Base-by-base conservation (phyloP, 1,140 invertebrate species). In the Lerema accius region DNA sequence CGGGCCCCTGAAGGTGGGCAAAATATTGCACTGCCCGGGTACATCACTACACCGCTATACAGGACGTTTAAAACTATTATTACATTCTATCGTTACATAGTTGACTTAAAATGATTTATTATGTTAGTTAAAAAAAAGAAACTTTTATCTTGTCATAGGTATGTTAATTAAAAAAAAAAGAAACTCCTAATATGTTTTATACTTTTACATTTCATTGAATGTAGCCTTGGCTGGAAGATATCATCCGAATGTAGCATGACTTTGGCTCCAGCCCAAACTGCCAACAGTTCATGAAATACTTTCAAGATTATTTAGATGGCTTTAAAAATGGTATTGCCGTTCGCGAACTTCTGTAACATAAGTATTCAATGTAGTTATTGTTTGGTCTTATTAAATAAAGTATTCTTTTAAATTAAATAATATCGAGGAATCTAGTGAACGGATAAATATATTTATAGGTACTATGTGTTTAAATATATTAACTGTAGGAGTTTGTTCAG, bases 1-100 rank as follows among this genome's bases (percentile, higher is more conserved):
- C 76, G 76, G 76, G 72, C 76, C 76, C 87, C 86, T 82, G 76
- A 84, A 88, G 87, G 87, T 87, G 84, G 65, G 80, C 85, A 87
- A 86, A 87, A 88, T 88, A 88, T 86, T 88, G 84, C 84, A 85
- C 73, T 77, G 68, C 67, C 69, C 67, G 62, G 43, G 60, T 60
- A 67, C 46, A 55, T 64, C 65, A 62, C 63, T 46, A 64, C 50
- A 48, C 43, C 37, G 43, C 13, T 35, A 43, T 50, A 79, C 53
- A 74, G 73, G 65, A 10, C 76, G 77, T 40, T 69, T 14, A 13
- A 48, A 48, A 17, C 28, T 32, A 32, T 23, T 5, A 3, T 23
- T 23, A 13, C 13, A 40, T 9, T 1, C 19, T 23, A 43, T 43
- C 14, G 6, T 16, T 17, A 17, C 15, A n/a, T n/a, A n/a, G n/a